A percentile compares a stretch with the other conserved stretches of the same genome.
Evolutionary conservation across 1,140 invertebrate genomes (phyloP).

Genomic region (Ylistrum balloti): DNA sequence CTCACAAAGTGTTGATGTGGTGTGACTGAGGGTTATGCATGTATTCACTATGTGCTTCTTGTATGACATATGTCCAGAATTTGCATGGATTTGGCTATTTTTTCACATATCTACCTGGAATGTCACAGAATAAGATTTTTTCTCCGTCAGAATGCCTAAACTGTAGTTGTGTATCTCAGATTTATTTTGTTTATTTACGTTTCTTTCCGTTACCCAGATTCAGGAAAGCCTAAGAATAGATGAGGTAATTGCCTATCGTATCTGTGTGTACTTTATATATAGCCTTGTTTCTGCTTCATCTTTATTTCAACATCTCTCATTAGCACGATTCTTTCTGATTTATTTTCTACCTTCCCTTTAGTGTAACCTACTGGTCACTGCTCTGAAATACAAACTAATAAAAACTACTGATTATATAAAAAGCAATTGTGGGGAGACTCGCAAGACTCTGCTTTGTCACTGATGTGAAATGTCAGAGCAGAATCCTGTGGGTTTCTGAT

Average conservation of each 20-base stretch:
- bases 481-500: no score
- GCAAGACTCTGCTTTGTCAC: no score
- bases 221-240: conserved; percentile 38
- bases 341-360: no score
- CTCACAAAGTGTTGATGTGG: no score
- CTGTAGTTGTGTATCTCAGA: neutral
- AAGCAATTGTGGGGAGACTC: no score
- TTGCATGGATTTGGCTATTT: no score
- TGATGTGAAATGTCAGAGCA: no score
- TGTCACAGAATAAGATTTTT: neutral
- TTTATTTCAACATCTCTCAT: neutral
- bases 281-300: neutral
- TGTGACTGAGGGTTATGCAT: no score
- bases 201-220: conserved; percentile 18
- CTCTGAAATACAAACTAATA: neutral
- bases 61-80: no score
- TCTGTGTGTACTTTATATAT: neutral
- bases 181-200: neutral
- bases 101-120: no score
- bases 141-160: no score
- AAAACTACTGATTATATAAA: neutral
- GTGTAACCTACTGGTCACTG: neutral
- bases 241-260: neutral
- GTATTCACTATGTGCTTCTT: no score
- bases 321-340: neutral